These are phyloP conservation scores for Neolamprologus devosi DNA, from an alignment of 2,113 vertebrate genomes.

Conservation along the genomic window DNA sequence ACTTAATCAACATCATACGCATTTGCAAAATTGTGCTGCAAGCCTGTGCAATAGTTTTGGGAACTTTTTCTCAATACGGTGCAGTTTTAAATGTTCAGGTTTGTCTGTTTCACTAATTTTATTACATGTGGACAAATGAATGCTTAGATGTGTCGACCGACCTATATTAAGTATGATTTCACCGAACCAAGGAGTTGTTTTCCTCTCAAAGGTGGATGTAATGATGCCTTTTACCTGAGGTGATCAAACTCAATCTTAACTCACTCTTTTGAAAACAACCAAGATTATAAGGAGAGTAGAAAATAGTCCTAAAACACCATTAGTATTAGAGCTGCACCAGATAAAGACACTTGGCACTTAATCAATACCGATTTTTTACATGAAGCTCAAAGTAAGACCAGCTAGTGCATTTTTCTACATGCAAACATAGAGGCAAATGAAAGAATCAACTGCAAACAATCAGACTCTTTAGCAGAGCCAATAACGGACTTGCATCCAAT, in stretches of 20 bases:
- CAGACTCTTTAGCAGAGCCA: background rate
- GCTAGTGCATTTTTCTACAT: background rate
- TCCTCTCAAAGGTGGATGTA: background rate
- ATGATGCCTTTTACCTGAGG: background rate
- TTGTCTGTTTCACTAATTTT: background rate
- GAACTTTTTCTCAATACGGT: background rate
- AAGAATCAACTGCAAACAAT: slow-evolving; percentile 17
- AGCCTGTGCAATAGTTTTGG: background rate
- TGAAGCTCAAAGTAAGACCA: background rate
- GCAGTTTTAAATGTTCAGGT: background rate
- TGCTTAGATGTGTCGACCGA: background rate
- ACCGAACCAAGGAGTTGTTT: background rate
- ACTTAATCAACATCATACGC: background rate
- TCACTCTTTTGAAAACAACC: background rate
- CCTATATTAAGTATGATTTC: background rate
- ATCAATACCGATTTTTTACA: background rate
- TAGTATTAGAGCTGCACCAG: background rate
- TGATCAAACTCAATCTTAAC: background rate
- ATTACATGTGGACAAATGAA: background rate
- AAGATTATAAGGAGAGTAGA: background rate
- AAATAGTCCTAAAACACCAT: background rate
- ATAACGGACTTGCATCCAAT: background rate
- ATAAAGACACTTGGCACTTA: background rate
- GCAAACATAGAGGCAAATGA: background rate
- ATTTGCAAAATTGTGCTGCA: background rate